A percentile compares a stretch with the other conserved stretches of the same genome.
Evolutionary conservation across 2,113 vertebrate species (phyloP).

Genomic region (Aegithalos caudatus): DNA sequence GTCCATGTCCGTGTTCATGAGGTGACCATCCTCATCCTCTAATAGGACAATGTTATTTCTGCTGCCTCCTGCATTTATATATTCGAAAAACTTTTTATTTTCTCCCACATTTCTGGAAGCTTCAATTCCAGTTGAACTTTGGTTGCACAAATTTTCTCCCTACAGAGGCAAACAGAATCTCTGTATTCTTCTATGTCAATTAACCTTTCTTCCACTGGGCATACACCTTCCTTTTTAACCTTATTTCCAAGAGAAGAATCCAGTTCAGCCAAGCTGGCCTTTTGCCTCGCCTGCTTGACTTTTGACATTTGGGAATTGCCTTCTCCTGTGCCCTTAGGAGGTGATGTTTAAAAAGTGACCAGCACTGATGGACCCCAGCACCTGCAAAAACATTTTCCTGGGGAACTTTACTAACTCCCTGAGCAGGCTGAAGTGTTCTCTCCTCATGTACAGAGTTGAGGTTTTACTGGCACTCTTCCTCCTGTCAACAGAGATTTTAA

Average conservation of each 20-base stretch:
- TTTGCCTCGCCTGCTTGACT: not conserved
- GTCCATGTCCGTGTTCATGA: accelerated
- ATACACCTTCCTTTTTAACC: not conserved
- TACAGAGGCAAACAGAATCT: not conserved
- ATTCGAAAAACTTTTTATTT: not conserved
- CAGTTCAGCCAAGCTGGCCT: not conserved
- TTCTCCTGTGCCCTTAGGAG: not conserved
- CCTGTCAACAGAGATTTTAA: not conserved
- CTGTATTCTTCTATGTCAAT: not conserved
- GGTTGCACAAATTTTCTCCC: accelerated
- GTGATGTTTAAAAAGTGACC: not conserved
- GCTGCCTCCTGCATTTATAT: not conserved
- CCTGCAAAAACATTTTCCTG: not conserved
- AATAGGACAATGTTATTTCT: not conserved
- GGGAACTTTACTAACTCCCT: not conserved
- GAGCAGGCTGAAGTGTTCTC: not conserved
- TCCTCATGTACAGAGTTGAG: not conserved
- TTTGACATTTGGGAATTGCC: not conserved
- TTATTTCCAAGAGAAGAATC: not conserved
- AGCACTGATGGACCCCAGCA: not conserved
- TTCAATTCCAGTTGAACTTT: not conserved
- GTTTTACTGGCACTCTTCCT: not conserved
- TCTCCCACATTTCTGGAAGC: not conserved
- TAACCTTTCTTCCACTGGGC: not conserved
- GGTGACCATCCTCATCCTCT: not conserved